A percentile compares a stretch with the other conserved stretches of the same genome.
Evolutionary conservation across 2,113 vertebrate species (phyloP).

Genomic region (Orientallactaga bullata): DNA sequence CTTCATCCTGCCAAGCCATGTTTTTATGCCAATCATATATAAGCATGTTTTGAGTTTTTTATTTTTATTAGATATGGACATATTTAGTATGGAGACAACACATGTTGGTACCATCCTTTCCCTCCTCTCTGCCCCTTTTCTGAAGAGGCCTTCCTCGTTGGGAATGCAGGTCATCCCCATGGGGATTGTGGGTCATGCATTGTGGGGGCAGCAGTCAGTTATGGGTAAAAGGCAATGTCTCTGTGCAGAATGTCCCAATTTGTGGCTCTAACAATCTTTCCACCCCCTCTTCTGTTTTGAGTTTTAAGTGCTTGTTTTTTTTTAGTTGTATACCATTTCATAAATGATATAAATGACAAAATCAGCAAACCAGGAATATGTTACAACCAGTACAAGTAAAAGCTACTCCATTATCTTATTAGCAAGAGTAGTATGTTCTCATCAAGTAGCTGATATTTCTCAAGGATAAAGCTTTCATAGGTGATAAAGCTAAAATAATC

Average conservation of each 20-base stretch:
- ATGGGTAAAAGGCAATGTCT: too few relatives aligned
- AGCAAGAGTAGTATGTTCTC: background rate
- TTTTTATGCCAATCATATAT: background rate
- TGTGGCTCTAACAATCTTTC: too few relatives aligned
- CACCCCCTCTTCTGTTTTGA: background rate
- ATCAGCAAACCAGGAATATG: background rate
- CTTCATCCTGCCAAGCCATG: background rate
- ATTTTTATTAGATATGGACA: too few relatives aligned
- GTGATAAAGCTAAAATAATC: background rate
- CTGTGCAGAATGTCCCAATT: too few relatives aligned
- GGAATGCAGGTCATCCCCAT: too few relatives aligned
- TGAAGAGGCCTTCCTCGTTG: too few relatives aligned
- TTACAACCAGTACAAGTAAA: slow-evolving; percentile 36
- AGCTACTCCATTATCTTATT: background rate
- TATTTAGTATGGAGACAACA: too few relatives aligned
- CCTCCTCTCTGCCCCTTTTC: too few relatives aligned
- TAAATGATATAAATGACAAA: background rate
- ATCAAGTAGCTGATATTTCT: slow-evolving; percentile 39
- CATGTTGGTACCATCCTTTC: too few relatives aligned
- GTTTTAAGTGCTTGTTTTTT: background rate
- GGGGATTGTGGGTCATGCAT: too few relatives aligned
- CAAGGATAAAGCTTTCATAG: background rate
- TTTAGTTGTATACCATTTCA: background rate
- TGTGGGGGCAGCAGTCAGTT: too few relatives aligned
- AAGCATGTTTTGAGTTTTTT: background rate